These are phyloP conservation scores for Lasioglossum oenotherae DNA, from an alignment of 2,888 invertebrate species.

Conservation along the genomic window DNA sequence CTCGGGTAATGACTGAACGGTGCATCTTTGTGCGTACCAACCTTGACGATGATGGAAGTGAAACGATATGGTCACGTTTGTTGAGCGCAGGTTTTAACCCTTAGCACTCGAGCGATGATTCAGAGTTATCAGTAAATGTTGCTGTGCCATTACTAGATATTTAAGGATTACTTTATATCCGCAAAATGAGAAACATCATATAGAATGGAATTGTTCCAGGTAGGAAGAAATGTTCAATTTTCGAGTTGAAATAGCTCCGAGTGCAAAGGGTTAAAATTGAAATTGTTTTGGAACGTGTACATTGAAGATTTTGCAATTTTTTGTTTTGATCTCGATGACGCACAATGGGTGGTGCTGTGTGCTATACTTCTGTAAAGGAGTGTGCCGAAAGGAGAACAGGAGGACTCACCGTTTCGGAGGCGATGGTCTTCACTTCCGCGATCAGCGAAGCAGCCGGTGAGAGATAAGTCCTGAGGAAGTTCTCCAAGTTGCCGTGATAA, in stretches of 20 bases:
- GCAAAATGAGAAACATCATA: too few relatives aligned
- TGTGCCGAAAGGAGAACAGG: conserved; percentile 1
- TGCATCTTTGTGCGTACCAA: background rate
- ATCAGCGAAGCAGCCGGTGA: conserved; percentile 87
- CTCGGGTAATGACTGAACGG: background rate
- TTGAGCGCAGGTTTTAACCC: too few relatives aligned
- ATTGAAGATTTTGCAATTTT: background rate
- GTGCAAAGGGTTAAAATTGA: background rate
- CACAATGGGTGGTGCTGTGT: background rate
- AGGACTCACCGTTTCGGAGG: conserved; percentile 78
- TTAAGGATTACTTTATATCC: too few relatives aligned
- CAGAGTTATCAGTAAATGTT: too few relatives aligned
- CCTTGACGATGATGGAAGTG: background rate
- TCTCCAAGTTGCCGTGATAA: conserved; percentile 87
- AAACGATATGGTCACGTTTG: too few relatives aligned
- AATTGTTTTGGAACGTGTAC: too few relatives aligned
- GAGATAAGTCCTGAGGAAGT: conserved; percentile 88
- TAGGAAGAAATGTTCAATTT: too few relatives aligned
- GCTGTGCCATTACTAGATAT: too few relatives aligned
- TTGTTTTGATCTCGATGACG: background rate
- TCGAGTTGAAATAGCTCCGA: too few relatives aligned
- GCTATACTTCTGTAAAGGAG: background rate
- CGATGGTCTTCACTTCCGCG: conserved; percentile 84
- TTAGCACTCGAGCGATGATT: too few relatives aligned
- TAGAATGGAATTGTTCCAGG: too few relatives aligned